Evolutionary conservation across 2,888 invertebrate species (phyloP).

Genomic region (Taenaris catops): DNA sequence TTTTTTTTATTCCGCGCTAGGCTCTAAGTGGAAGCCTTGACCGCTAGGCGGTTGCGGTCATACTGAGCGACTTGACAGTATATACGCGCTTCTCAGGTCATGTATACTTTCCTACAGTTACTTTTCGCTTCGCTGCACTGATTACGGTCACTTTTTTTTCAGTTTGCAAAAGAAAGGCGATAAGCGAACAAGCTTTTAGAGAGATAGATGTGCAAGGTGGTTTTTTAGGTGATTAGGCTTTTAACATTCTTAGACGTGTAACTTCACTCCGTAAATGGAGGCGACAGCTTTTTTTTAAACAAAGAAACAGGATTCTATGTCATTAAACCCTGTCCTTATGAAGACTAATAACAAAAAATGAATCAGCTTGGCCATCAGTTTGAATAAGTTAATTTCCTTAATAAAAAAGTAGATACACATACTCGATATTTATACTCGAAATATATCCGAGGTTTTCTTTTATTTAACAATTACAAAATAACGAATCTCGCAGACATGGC

Average conservation of each 20-base stretch:
- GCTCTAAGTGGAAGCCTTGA: constrained; percentile 54
- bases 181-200: constrained; percentile 34
- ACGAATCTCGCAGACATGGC: too few species aligned
- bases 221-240: constrained; percentile 8
- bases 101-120: constrained; percentile 75
- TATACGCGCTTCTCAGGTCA: constrained; percentile 49
- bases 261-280: not conserved
- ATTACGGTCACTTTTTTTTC: constrained; percentile 56
- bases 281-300: not conserved
- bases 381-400: too few species aligned
- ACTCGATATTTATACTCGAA: too few species aligned
- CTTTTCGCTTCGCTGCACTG: constrained; percentile 71
- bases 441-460: too few species aligned
- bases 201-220: constrained; percentile 16
- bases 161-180: constrained; percentile 42
- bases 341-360: not conserved
- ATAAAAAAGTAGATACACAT: too few species aligned
- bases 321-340: constrained; percentile 1
- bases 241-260: constrained; percentile 7
- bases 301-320: constrained; percentile 10
- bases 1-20: constrained; percentile 44
- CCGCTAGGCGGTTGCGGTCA: constrained; percentile 66
- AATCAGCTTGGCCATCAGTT: too few species aligned
- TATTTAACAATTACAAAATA: too few species aligned
- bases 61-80: constrained; percentile 54